phyloP scores from a whole-genome alignment of 2,113 vertebrate species.

The Strigops habroptila region DNA sequence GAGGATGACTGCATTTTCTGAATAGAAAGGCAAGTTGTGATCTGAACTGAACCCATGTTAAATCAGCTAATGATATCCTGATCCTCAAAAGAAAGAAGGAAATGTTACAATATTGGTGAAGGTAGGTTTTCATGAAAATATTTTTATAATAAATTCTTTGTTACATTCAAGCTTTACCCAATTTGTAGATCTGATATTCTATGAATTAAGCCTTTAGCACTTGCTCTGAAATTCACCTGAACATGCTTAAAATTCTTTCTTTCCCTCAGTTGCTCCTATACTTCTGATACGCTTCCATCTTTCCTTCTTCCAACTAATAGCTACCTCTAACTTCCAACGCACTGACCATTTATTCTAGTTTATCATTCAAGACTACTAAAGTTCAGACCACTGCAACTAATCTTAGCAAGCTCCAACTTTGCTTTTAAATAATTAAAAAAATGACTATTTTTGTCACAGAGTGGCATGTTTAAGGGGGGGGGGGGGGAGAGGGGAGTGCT shows the following conservation, averaged over 20 bases:
- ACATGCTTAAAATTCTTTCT: background rate
- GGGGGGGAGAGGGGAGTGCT: rapidly evolving
- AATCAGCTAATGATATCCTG: background rate
- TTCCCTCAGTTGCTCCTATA: too few species aligned
- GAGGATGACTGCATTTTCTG: background rate
- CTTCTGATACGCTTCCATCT: background rate
- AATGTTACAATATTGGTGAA: background rate
- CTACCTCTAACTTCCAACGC: background rate
- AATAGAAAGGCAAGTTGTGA: background rate
- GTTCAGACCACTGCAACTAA: background rate
- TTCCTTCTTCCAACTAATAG: background rate
- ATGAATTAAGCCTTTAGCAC: background rate
- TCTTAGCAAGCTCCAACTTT: background rate
- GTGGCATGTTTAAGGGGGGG: background rate
- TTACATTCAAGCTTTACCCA: background rate
- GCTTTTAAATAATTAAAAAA: background rate
- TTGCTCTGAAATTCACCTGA: background rate
- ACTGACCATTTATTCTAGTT: background rate
- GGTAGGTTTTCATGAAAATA: background rate
- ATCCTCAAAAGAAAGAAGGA: background rate
- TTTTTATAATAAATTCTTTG: background rate
- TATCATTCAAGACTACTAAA: background rate
- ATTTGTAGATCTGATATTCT: background rate
- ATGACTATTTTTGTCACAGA: background rate
- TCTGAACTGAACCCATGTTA: background rate